Percentiles rank a stretch among this genome's conserved stretches.
Conservation (phyloP, 2,797 vertebrate species). For the Channa striata region DNA sequence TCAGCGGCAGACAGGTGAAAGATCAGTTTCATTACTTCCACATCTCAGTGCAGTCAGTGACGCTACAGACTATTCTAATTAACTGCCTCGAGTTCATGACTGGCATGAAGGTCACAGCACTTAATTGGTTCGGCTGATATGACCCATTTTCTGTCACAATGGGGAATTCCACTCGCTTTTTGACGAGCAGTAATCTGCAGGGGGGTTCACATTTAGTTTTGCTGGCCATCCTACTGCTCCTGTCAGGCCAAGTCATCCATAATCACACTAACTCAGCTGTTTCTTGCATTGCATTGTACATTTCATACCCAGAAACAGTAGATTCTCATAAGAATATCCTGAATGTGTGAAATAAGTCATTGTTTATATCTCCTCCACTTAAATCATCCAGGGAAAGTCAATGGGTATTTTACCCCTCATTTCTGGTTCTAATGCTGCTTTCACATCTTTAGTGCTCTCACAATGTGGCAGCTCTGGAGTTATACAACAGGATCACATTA, state of each 20-base stretch:
- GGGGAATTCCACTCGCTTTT: slow-evolving; percentile 13
- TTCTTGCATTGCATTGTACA: neutral
- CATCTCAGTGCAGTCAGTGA: slow-evolving; percentile 26
- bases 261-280: neutral
- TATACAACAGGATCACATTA: slow-evolving; percentile 21
- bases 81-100: slow-evolving; percentile 30
- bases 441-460: neutral
- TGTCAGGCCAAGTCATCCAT: slow-evolving; percentile 19
- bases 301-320: neutral
- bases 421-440: slow-evolving; percentile 5
- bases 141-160: slow-evolving; percentile 33
- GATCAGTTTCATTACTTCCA: slow-evolving; percentile 56
- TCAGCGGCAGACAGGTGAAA: slow-evolving; percentile 38
- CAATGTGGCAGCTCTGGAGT: neutral
- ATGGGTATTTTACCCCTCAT: slow-evolving; percentile 1
- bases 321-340: neutral
- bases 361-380: neutral
- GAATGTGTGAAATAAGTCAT: slow-evolving; percentile 6
- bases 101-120: slow-evolving; percentile 36
- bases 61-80: slow-evolving; percentile 34
- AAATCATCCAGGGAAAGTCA: neutral
- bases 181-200: neutral
- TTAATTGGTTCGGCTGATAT: slow-evolving; percentile 40
- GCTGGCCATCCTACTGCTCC: slow-evolving; percentile 4
- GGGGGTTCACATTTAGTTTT: neutral